Evolutionary conservation across 1,140 invertebrate genomes (phyloP).

Genomic region (Bombus ignitus): DNA sequence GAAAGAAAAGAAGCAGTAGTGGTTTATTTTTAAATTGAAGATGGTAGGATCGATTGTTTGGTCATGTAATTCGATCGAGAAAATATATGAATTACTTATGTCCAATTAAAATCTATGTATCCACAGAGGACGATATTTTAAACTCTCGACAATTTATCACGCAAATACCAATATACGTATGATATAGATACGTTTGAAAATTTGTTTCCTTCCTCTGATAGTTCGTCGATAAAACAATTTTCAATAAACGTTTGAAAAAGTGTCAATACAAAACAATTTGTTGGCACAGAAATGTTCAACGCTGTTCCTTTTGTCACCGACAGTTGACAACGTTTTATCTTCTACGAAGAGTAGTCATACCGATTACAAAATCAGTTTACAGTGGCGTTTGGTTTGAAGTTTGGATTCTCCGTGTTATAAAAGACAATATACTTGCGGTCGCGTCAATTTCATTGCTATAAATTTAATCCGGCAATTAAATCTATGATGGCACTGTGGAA

Average conservation of each 20-base stretch:
- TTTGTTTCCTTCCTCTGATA: not conserved
- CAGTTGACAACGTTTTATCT: not conserved
- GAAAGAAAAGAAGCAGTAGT: too few relatives aligned
- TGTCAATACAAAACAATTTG: not conserved
- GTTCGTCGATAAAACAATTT: slow-evolving; percentile 17
- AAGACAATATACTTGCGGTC: too few relatives aligned
- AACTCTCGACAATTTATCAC: not conserved
- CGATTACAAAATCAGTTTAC: not conserved
- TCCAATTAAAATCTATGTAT: not conserved
- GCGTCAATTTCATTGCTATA: too few relatives aligned
- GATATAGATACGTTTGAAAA: not conserved
- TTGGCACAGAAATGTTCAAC: not conserved
- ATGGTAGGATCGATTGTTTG: too few relatives aligned
- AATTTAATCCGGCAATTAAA: too few relatives aligned
- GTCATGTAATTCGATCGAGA: too few relatives aligned
- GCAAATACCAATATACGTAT: not conserved
- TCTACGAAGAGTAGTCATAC: too few relatives aligned
- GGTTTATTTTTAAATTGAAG: too few relatives aligned
- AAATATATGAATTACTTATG: not conserved
- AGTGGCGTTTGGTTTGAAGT: not conserved
- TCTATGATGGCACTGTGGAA: fast-evolving
- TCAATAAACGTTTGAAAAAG: not conserved
- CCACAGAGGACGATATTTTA: not conserved
- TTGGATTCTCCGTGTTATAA: not conserved
- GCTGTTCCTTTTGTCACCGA: slow-evolving; percentile 3